phyloP scores from a whole-genome alignment of 2,797 vertebrate genomes.

The Eupleurogrammus muticus region DNA sequence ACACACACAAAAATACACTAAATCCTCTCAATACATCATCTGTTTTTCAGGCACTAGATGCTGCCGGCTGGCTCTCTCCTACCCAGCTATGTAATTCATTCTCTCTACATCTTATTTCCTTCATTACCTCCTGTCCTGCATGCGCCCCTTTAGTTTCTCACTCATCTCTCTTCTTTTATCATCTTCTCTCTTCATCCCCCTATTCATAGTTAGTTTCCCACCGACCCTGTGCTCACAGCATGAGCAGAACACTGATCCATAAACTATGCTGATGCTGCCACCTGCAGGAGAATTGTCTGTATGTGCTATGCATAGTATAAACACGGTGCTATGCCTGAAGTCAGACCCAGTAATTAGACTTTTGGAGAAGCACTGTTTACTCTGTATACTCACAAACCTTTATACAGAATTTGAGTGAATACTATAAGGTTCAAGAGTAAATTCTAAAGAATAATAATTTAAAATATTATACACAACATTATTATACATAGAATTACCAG shows the following conservation, averaged over 20 bases:
- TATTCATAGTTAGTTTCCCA: not conserved
- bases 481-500: not conserved
- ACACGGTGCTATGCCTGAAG: not conserved
- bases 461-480: not conserved
- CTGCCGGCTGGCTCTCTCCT: slow-evolving; percentile 20
- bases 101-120: not conserved
- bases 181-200: not conserved
- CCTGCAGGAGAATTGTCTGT: slow-evolving; percentile 37
- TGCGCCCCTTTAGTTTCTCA: not conserved
- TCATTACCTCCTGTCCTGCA: not conserved
- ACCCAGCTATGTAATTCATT: not conserved
- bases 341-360: not conserved
- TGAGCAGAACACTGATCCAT: not conserved
- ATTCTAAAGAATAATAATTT: not conserved
- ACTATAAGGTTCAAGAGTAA: not conserved
- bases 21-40: not conserved
- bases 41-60: slow-evolving; percentile 1
- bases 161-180: not conserved
- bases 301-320: not conserved
- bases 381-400: not conserved
- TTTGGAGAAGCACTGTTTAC: not conserved
- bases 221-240: not conserved
- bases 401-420: not conserved
- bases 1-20: slow-evolving; percentile 1
- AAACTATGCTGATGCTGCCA: slow-evolving; percentile 41